These are phyloP conservation scores for Fulica atra DNA, from an alignment of 2,113 vertebrate species.

Conservation along the genomic window DNA sequence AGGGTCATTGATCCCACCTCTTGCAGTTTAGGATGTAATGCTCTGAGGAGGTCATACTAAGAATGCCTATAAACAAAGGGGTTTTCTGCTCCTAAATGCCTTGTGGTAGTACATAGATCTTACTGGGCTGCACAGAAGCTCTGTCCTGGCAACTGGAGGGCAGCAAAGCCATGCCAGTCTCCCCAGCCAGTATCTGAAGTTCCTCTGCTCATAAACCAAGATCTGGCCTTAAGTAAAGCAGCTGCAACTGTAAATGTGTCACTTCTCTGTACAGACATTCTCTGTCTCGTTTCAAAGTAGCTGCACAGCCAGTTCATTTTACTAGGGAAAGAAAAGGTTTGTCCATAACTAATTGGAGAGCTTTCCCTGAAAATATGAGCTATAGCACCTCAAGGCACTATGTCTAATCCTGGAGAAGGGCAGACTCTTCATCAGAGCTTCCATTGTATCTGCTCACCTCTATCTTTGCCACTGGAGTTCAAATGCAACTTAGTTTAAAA, in stretches of 20 bases:
- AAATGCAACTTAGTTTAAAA: not conserved
- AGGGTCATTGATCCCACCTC: not conserved
- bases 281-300: not conserved
- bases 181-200: not conserved
- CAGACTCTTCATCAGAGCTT: not conserved
- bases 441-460: not conserved
- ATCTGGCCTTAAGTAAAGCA: not conserved
- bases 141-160: not conserved
- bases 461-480: not conserved
- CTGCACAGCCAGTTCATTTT: not conserved
- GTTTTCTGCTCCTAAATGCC: not conserved
- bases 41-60: not conserved
- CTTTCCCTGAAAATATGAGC: not conserved
- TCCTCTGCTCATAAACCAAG: not conserved
- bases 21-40: not conserved
- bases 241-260: not conserved
- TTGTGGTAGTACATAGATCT: not conserved
- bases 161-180: not conserved
- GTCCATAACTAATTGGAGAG: not conserved
- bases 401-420: not conserved
- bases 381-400: not conserved
- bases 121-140: not conserved
- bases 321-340: not conserved
- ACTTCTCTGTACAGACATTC: not conserved
- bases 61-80: not conserved